These are phyloP conservation scores for Trissolcus japonicus DNA, from an alignment of 2,888 invertebrate species.

Conservation along the genomic window DNA sequence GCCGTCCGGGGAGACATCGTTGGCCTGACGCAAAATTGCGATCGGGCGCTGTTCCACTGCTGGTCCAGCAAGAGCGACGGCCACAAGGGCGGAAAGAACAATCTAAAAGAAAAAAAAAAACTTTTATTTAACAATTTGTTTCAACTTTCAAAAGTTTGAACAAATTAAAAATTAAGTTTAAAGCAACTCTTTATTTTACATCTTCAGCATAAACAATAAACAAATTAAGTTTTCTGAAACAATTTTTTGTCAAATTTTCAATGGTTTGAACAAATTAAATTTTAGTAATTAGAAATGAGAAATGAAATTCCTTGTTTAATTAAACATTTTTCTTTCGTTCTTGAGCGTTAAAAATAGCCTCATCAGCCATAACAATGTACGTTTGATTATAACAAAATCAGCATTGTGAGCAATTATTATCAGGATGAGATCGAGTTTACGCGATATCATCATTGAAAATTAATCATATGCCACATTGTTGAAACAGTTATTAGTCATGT, in stretches of 20 bases:
- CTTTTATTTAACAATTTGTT: neutral
- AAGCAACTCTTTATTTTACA: conserved; percentile 19
- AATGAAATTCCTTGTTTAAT: too few species aligned
- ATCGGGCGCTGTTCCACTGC: conserved; percentile 50
- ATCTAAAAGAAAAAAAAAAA: conserved; percentile 60
- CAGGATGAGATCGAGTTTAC: conserved; percentile 39
- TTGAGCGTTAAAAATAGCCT: conserved; percentile 46
- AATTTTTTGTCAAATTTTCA: too few species aligned
- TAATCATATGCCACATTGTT: conserved; percentile 35
- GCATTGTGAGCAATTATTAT: conserved; percentile 40
- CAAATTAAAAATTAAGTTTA: neutral
- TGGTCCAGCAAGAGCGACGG: conserved; percentile 59
- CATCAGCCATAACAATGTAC: too few species aligned
- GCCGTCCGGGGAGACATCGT: conserved; percentile 78
- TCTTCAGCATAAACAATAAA: neutral
- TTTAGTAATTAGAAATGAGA: too few species aligned
- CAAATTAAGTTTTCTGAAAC: too few species aligned
- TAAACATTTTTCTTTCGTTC: conserved; percentile 9
- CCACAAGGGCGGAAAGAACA: conserved; percentile 63
- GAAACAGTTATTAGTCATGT: conserved; percentile 48
- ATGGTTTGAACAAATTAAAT: too few species aligned
- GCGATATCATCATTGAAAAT: conserved; percentile 42
- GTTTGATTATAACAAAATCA: neutral
- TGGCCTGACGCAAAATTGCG: conserved; percentile 78
- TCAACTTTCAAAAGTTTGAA: too few species aligned